These are phyloP conservation scores for Platorchestia sp. DNA, from an alignment of 1,140 invertebrate species.

Conservation along the genomic window DNA sequence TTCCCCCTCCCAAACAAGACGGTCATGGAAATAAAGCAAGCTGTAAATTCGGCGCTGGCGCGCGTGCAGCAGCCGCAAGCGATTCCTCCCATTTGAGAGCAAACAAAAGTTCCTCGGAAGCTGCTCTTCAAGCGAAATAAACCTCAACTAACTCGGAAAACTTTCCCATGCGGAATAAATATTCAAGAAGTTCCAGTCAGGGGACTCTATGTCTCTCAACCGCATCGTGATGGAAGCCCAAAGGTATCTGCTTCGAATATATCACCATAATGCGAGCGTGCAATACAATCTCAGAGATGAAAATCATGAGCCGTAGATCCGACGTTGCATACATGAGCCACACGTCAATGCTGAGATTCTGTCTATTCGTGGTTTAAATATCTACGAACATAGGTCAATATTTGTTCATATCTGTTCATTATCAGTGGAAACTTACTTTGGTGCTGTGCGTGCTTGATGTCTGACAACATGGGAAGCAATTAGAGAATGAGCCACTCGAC, in stretches of 20 bases:
- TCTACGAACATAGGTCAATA: too few species aligned
- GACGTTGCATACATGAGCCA: too few species aligned
- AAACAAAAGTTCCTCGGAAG: neutral
- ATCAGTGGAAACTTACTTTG: too few species aligned
- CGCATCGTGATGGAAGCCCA: neutral
- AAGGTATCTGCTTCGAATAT: neutral
- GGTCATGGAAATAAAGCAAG: neutral
- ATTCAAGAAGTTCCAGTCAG: conserved; percentile 23
- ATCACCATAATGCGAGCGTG: neutral
- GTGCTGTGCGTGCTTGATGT: too few species aligned
- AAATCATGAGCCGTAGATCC: too few species aligned
- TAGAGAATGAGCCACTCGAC: too few species aligned
- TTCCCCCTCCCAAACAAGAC: too few species aligned
- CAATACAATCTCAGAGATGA: neutral
- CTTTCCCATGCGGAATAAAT: conserved; percentile 7
- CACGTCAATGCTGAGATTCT: too few species aligned
- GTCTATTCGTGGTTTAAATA: too few species aligned
- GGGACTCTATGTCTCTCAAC: neutral
- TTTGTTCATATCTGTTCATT: too few species aligned
- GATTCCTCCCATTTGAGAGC: neutral
- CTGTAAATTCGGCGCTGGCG: neutral
- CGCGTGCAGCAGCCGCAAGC: neutral
- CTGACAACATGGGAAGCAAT: too few species aligned
- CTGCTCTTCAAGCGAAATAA: neutral
- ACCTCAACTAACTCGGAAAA: conserved; percentile 6